These are phyloP conservation scores for Dryadula phaetusa DNA, from an alignment of 2,888 invertebrate genomes.

Conservation along the genomic window DNA sequence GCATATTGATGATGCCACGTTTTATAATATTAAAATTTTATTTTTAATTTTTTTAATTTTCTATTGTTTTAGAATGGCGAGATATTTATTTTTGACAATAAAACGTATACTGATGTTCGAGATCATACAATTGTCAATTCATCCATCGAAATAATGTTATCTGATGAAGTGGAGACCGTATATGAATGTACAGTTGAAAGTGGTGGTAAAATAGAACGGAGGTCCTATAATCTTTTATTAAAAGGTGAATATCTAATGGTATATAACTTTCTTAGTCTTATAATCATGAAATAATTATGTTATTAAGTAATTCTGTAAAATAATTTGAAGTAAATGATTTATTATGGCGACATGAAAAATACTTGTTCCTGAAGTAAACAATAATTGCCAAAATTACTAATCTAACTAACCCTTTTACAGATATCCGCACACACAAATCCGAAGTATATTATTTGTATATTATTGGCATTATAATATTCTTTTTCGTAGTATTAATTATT, in stretches of 20 bases:
- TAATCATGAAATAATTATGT: too few relatives aligned
- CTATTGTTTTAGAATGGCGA: constrained; percentile 49
- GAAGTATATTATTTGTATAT: constrained; percentile 52
- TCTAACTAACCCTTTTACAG: neutral
- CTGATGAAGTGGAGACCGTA: constrained; percentile 58
- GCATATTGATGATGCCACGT: too few relatives aligned
- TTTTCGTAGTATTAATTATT: constrained; percentile 67
- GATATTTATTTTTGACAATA: constrained; percentile 45
- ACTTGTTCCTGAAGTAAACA: too few relatives aligned
- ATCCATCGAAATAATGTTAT: constrained; percentile 55
- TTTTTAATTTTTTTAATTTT: neutral
- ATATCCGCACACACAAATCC: constrained; percentile 39
- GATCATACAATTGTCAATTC: constrained; percentile 62
- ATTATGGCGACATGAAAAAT: too few relatives aligned
- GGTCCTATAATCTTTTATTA: constrained; percentile 52
- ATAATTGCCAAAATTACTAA: too few relatives aligned
- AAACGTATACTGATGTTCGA: constrained; percentile 49
- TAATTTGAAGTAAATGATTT: neutral
- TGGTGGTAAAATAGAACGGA: constrained; percentile 41
- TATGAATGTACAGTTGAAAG: constrained; percentile 63
- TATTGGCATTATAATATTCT: constrained; percentile 63
- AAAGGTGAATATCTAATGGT: constrained; percentile 54
- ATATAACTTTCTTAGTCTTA: neutral
- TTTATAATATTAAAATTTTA: too few relatives aligned
- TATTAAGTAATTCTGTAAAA: neutral